Evolutionary conservation across 2,113 vertebrate species (phyloP).

Genomic region (Melanotaenia duboulayi): DNA sequence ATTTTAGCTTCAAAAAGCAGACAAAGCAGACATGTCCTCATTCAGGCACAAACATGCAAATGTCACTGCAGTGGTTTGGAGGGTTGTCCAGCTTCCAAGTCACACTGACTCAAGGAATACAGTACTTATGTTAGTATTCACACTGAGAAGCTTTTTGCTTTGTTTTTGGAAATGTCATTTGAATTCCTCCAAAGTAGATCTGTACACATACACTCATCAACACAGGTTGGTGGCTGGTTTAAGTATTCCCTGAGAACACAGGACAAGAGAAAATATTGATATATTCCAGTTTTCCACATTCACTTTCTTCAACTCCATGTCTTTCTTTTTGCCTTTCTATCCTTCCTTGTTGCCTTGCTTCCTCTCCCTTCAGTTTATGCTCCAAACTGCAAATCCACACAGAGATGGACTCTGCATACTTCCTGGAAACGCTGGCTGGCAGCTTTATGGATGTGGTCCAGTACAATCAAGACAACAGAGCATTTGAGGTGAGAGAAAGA

Average conservation of each 20-base stretch:
- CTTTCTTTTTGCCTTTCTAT: background rate
- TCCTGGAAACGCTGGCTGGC: slow-evolving; percentile 77
- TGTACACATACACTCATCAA: background rate
- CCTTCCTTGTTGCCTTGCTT: background rate
- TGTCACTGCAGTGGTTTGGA: slow-evolving; percentile 35
- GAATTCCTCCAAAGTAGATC: background rate
- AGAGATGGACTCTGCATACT: slow-evolving; percentile 70
- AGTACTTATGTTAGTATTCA: background rate
- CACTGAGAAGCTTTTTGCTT: too few species aligned
- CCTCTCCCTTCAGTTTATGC: slow-evolving; percentile 68
- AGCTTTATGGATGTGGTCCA: slow-evolving; percentile 78
- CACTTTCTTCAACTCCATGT: too few species aligned
- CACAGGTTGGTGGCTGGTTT: too few species aligned
- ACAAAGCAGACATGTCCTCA: slow-evolving; percentile 52
- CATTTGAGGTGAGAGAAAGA: slow-evolving; percentile 74
- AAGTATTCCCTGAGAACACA: too few species aligned
- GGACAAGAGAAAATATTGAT: too few species aligned
- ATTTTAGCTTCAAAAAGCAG: slow-evolving; percentile 22
- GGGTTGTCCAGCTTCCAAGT: slow-evolving; percentile 27
- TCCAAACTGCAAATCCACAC: slow-evolving; percentile 70
- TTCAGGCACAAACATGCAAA: slow-evolving; percentile 35
- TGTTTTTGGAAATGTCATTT: background rate
- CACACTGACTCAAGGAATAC: slow-evolving; percentile 26
- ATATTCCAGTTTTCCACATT: too few species aligned
- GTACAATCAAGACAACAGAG: slow-evolving; percentile 78